Conservation (phyloP, 2,113 vertebrate genomes). For the Cyphomyrus plagiostoma region DNA sequence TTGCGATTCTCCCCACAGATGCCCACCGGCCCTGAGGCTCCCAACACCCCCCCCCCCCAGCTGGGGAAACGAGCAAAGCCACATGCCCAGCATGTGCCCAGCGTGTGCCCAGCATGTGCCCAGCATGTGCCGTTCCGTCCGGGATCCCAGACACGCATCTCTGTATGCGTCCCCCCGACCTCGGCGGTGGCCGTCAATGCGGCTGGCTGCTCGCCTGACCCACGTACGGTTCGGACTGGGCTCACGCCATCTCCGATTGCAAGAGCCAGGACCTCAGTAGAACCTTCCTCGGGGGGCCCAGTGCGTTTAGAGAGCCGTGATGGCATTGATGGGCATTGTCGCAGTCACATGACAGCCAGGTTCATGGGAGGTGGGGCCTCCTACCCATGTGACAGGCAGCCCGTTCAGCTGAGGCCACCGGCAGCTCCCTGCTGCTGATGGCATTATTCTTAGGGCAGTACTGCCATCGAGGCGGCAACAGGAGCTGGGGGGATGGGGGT, state of each 20-base stretch:
- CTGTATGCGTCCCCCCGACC: not conserved
- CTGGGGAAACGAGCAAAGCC: not conserved
- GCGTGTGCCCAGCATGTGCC: not conserved
- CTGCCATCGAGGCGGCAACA: not conserved
- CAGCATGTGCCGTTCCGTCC: no score
- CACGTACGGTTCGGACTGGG: not conserved
- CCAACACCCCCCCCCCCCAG: not conserved
- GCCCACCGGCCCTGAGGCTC: not conserved
- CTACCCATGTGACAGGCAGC: not conserved
- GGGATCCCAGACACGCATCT: not conserved
- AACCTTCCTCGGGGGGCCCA: not conserved
- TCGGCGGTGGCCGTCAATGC: not conserved
- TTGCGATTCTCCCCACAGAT: not conserved
- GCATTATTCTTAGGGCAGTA: not conserved
- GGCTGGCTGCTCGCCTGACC: not conserved
- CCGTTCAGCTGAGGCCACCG: not conserved
- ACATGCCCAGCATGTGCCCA: not conserved
- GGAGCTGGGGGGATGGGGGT: not conserved
- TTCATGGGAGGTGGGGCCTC: not conserved
- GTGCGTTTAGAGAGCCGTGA: not conserved
- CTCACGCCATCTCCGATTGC: not conserved
- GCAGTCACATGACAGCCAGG: not conserved
- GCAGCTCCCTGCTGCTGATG: not conserved
- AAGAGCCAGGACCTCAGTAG: not conserved
- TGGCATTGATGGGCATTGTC: not conserved